Conservation (phyloP, 2,113 vertebrate genomes). For the Scalopus aquaticus region DNA sequence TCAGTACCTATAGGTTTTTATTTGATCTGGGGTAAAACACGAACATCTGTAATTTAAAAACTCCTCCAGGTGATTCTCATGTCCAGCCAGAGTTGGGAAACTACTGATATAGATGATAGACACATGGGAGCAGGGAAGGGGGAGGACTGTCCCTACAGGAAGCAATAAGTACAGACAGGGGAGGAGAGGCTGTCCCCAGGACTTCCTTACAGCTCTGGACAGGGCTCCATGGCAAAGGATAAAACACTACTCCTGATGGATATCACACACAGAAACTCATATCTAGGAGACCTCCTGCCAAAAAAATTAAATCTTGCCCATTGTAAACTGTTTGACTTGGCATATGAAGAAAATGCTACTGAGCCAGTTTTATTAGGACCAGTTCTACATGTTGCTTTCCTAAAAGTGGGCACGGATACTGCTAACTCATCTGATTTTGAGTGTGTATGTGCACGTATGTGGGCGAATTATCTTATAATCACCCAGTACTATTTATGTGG, state of each 20-base stretch:
- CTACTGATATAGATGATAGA: neutral
- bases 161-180: neutral
- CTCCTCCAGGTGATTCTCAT: neutral
- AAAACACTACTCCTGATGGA: neutral
- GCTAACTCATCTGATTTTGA: neutral
- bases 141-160: neutral
- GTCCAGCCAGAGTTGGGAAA: neutral
- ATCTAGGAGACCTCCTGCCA: neutral
- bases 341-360: neutral
- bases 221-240: neutral
- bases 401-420: neutral
- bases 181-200: neutral
- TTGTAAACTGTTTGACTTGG: neutral
- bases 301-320: neutral
- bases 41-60: neutral
- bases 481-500: neutral
- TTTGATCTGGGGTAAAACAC: neutral
- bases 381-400: neutral
- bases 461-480: neutral
- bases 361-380: neutral
- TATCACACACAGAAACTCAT: neutral
- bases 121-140: fast-evolving
- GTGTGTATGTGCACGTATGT: neutral
- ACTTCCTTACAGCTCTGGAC: neutral
- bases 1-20: neutral